Base-by-base conservation (phyloP, 2,888 invertebrate genomes). In the Apocheima hispidaria region DNA sequence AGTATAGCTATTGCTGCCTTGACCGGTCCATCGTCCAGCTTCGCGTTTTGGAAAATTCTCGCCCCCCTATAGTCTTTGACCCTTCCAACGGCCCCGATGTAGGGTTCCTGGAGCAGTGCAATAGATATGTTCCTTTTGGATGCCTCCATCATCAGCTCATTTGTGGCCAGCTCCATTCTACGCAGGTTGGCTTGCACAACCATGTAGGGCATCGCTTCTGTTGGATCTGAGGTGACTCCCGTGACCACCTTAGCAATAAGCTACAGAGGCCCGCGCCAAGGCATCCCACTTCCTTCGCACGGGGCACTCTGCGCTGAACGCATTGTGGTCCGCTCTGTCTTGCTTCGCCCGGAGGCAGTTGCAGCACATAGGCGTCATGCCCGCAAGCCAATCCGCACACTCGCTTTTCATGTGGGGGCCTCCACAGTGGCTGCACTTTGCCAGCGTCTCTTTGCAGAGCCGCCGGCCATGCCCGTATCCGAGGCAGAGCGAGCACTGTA, bases 1-100 rank as follows among this genome's bases (percentile, higher is more conserved):
- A 54, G 40, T 6, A 35, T 51, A 16, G 7, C 44, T 36, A 51
- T 46, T 2, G 55, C 55, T 12, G 61, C 61, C 28, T 62, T 62
- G 9, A 56, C 52, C 3, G 28, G 36, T 6, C 48, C 48, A 16
- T 48, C 48, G 20, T 41, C 56, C 14, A n/a, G 6, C 14, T 3
- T 10, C 4, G 38, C 2, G 18, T 10, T 10, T 20, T 38, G 38
- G 20, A 20, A 38, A 10, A 38, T 14, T 10, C 38, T 38, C 10
- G 9, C 38, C 10, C 38, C 38, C 9, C 18, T 9, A 20, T 38
- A 38, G 10, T 10, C 9, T 20, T 9, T 20, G 20, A 38, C 20
- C 1, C 20, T 38, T 4, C 9, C 10, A 1, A 2, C 33, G 10
- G 33, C 48, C n/a, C 38, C 38, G 10, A 48, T 20, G 6, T 48